These are phyloP conservation scores for Helobdella robusta DNA, from an alignment of 2,888 invertebrate species.

Conservation along the genomic window DNA sequence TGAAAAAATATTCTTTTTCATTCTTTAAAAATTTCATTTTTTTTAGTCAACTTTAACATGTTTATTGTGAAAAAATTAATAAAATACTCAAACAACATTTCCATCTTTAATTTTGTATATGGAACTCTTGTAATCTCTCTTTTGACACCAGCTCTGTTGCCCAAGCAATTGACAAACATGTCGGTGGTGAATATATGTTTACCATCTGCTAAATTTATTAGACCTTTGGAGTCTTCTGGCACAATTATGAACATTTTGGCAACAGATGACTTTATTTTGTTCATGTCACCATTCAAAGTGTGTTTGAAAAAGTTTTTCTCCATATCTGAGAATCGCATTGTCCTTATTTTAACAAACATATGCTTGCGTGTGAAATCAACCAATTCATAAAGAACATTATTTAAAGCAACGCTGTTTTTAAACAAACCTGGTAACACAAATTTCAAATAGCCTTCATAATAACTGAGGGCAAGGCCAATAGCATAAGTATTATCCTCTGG, in stretches of 20 bases:
- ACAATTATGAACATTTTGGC: slow-evolving; percentile 25
- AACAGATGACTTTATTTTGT: neutral
- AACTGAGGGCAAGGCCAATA: slow-evolving; percentile 20
- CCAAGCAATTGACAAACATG: slow-evolving; percentile 15
- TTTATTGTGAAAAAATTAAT: neutral
- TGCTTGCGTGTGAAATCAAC: neutral
- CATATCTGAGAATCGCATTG: neutral
- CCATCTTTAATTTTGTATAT: slow-evolving; percentile 18
- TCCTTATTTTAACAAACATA: neutral
- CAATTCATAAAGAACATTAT: neutral
- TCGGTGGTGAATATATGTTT: slow-evolving; percentile 2
- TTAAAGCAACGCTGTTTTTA: neutral
- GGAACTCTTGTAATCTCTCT: slow-evolving; percentile 26
- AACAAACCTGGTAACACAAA: slow-evolving; percentile 17
- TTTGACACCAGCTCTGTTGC: slow-evolving; percentile 21
- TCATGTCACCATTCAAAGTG: neutral
- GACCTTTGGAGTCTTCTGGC: slow-evolving; percentile 21
- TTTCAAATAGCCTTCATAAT: slow-evolving; percentile 26
- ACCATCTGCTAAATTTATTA: neutral
- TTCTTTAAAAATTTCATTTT: neutral
- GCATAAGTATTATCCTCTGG: slow-evolving; percentile 26
- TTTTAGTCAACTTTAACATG: too few relatives aligned
- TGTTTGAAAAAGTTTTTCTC: slow-evolving; percentile 3
- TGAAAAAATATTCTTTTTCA: slow-evolving; percentile 19
- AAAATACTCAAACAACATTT: neutral